phyloP scores from a whole-genome alignment of 2,113 vertebrate genomes.

The Phrynosoma platyrhinos region DNA sequence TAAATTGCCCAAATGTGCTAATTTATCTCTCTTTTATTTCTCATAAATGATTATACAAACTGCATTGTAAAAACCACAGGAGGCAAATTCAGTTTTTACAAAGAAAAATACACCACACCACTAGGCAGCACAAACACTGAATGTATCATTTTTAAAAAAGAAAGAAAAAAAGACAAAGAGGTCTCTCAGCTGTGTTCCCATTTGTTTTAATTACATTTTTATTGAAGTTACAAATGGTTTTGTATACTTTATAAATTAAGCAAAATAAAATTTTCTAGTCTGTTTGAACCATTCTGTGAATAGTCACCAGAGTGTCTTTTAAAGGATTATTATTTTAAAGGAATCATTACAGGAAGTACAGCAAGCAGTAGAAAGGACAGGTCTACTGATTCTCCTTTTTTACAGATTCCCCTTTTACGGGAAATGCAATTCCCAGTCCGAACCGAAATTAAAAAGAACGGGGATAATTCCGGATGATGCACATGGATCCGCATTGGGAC shows the following conservation, averaged over 20 bases:
- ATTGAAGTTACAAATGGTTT: slow-evolving; percentile 55
- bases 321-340: slow-evolving; percentile 32
- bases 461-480: too few species aligned
- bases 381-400: neutral
- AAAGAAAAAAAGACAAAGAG: slow-evolving; percentile 33
- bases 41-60: slow-evolving; percentile 73
- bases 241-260: slow-evolving; percentile 57
- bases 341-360: slow-evolving; percentile 51
- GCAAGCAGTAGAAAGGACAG: slow-evolving; percentile 15
- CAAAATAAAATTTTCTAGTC: slow-evolving; percentile 42
- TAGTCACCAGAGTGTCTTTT: slow-evolving; percentile 41
- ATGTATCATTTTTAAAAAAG: neutral
- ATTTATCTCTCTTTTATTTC: slow-evolving; percentile 69
- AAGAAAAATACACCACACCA: slow-evolving; percentile 56
- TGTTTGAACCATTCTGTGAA: slow-evolving; percentile 46
- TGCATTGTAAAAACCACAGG: slow-evolving; percentile 63
- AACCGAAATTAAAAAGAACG: too few species aligned
- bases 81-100: slow-evolving; percentile 66
- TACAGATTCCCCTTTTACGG: neutral
- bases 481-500: too few species aligned
- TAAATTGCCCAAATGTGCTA: slow-evolving; percentile 47
- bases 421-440: too few species aligned
- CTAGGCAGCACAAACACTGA: slow-evolving; percentile 30
- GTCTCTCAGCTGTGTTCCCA: slow-evolving; percentile 59
- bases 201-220: slow-evolving; percentile 73